Percentiles rank a stretch among this genome's conserved stretches.
Evolutionary conservation across 2,113 vertebrate genomes (phyloP).

Genomic region (Myotis davidii): DNA sequence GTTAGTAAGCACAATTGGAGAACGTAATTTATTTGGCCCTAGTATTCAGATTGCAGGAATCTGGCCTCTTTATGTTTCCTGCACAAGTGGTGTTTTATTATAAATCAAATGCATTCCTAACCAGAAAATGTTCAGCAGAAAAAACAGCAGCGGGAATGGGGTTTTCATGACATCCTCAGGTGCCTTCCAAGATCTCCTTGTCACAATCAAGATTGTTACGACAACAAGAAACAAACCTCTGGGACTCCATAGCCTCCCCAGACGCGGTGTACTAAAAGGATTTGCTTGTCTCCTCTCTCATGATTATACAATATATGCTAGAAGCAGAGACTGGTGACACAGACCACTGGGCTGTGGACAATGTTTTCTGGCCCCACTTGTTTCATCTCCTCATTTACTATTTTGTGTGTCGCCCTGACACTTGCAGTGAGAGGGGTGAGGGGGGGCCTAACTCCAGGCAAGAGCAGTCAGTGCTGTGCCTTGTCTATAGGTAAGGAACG

Average conservation of each 20-base stretch:
- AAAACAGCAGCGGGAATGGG: slow-evolving; percentile 48
- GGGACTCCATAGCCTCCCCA: slow-evolving; percentile 73
- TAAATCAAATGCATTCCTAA: not conserved
- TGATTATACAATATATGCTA: slow-evolving; percentile 77
- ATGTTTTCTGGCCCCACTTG: slow-evolving; percentile 64
- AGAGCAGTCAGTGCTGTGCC: not conserved
- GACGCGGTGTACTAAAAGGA: slow-evolving; percentile 69
- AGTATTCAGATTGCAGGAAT: not conserved
- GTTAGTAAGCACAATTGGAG: not conserved
- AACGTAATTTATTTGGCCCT: not conserved
- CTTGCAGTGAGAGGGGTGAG: not conserved
- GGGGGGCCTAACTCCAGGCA: not conserved
- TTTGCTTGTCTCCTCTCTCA: slow-evolving; percentile 74
- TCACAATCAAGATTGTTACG: slow-evolving; percentile 71
- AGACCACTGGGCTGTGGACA: slow-evolving; percentile 70
- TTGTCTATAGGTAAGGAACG: not conserved
- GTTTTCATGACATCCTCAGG: slow-evolving; percentile 69
- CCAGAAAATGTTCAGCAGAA: slow-evolving; percentile 59
- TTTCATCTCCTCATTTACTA: slow-evolving; percentile 72
- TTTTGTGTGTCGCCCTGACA: slow-evolving; percentile 55
- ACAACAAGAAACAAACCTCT: slow-evolving; percentile 74
- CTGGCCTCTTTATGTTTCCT: not conserved
- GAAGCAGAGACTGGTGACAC: slow-evolving; percentile 70
- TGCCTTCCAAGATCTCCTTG: slow-evolving; percentile 70
- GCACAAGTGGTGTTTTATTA: not conserved